Evolutionary conservation across 2,113 vertebrate genomes (phyloP).

Genomic region (Eira barbara): DNA sequence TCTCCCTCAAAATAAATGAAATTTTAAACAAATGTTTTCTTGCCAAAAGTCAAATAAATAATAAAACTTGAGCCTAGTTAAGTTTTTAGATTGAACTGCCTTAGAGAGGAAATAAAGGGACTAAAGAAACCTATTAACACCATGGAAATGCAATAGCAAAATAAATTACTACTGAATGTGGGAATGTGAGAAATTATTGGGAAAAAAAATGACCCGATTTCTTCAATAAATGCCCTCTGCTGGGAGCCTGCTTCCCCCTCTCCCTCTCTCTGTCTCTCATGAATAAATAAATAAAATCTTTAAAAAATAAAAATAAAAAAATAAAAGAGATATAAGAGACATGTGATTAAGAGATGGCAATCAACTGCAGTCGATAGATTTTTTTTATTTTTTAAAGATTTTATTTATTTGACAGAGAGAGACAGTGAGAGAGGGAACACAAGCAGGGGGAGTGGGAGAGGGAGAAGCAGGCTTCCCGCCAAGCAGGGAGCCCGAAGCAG

Average conservation of each 20-base stretch:
- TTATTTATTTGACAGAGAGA: too few species aligned
- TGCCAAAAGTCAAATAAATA: conserved; percentile 6
- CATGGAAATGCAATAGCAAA: neutral
- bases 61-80: neutral
- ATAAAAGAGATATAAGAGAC: neutral
- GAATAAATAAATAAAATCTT: too few species aligned
- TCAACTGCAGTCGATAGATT: neutral
- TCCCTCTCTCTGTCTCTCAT: too few species aligned
- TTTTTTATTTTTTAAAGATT: neutral
- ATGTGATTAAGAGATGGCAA: neutral
- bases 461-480: too few species aligned
- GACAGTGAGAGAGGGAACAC: too few species aligned
- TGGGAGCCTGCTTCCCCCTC: too few species aligned
- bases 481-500: too few species aligned
- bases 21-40: neutral
- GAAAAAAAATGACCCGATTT: neutral
- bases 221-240: neutral
- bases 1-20: neutral
- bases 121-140: neutral
- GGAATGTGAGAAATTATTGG: neutral
- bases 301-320: neutral
- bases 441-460: too few species aligned
- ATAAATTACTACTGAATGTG: neutral
- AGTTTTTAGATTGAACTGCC: neutral
- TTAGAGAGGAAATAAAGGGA: neutral